phyloP scores from a whole-genome alignment of 2,113 vertebrate genomes.

The Tetraodon nigroviridis region DNA sequence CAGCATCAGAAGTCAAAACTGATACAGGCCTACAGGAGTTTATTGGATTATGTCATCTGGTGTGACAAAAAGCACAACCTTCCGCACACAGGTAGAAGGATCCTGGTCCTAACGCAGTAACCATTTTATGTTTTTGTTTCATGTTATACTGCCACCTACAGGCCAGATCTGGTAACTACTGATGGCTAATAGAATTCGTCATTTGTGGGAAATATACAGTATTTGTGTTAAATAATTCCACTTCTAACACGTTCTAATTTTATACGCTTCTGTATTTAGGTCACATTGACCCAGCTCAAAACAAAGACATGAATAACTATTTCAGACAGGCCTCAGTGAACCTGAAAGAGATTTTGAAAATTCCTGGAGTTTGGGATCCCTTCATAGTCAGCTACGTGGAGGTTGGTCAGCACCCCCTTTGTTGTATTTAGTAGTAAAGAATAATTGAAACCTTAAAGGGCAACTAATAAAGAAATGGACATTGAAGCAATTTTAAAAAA shows the following conservation, averaged over 20 bases:
- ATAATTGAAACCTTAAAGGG: neutral
- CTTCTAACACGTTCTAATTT: neutral
- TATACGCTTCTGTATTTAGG: slow-evolving; percentile 38
- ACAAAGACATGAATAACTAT: slow-evolving; percentile 72
- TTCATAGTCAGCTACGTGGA: slow-evolving; percentile 87
- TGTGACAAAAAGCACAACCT: slow-evolving; percentile 68
- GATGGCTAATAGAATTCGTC: neutral
- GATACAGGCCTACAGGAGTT: slow-evolving; percentile 82
- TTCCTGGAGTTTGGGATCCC: slow-evolving; percentile 89
- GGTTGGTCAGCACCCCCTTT: slow-evolving; percentile 65
- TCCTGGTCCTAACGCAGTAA: slow-evolving; percentile 3
- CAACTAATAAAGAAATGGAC: neutral
- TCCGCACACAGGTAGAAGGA: slow-evolving; percentile 68
- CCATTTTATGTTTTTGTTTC: slow-evolving; percentile 32
- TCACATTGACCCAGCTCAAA: slow-evolving; percentile 43
- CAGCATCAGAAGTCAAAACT: slow-evolving; percentile 75
- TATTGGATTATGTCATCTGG: slow-evolving; percentile 85
- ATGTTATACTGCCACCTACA: slow-evolving; percentile 42
- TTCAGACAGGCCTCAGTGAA: slow-evolving; percentile 82
- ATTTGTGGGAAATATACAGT: too few relatives aligned
- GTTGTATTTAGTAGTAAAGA: neutral
- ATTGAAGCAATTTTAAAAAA: neutral
- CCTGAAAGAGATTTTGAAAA: slow-evolving; percentile 76
- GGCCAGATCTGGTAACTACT: slow-evolving; percentile 8
- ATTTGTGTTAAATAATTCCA: too few relatives aligned